phyloP scores from a whole-genome alignment of 2,888 invertebrate genomes.

The Tipula helvola region DNA sequence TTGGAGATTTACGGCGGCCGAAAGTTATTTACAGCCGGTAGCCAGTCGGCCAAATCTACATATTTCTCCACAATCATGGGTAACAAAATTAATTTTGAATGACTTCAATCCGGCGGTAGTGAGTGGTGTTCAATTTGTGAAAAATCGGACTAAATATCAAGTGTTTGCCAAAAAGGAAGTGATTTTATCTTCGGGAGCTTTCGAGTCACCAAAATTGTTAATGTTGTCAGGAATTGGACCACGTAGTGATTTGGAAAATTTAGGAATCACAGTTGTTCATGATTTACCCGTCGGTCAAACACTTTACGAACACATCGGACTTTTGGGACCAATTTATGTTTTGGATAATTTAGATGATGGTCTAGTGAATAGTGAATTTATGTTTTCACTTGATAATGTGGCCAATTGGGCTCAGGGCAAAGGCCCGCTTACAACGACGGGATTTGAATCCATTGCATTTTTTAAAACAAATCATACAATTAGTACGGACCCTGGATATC shows the following conservation, averaged over 20 bases:
- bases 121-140: conserved; percentile 48
- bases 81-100: conserved; percentile 48
- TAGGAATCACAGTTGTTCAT: background rate
- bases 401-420: conserved; percentile 29
- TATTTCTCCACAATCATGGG: conserved; percentile 45
- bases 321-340: background rate
- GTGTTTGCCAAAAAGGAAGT: background rate
- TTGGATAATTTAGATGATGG: background rate
- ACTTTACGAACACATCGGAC: background rate
- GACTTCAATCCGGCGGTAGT: conserved; percentile 41
- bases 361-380: background rate
- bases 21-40: conserved; percentile 48
- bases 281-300: background rate
- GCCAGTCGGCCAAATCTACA: conserved; percentile 42
- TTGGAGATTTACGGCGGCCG: conserved; percentile 50
- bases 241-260: background rate
- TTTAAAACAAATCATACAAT: conserved; percentile 39
- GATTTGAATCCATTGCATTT: conserved; percentile 45
- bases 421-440: conserved; percentile 42
- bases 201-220: background rate
- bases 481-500: conserved; percentile 40
- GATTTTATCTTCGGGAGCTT: background rate
- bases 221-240: background rate
- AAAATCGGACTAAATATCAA: conserved; percentile 29
- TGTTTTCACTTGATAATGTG: background rate